phyloP scores from a whole-genome alignment of 2,888 invertebrate genomes.

The Himalopsyche anomala region DNA sequence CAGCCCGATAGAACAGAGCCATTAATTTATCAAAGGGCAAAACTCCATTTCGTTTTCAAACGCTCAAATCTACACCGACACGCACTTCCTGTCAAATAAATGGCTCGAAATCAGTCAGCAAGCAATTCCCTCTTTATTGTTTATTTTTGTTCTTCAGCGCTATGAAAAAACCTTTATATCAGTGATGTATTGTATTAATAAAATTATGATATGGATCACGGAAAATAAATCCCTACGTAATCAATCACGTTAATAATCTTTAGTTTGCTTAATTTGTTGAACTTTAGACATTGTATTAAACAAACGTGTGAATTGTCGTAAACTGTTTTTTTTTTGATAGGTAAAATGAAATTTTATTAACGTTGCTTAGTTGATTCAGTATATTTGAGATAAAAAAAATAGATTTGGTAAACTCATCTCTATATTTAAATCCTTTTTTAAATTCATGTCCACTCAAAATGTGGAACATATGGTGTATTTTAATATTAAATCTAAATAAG shows the following conservation, averaged over 20 bases:
- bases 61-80: slow-evolving; percentile 61
- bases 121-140: slow-evolving; percentile 33
- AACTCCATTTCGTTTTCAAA: slow-evolving; percentile 53
- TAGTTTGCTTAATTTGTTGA: not conserved
- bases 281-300: not conserved
- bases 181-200: slow-evolving; percentile 55
- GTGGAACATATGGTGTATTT: no score
- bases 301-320: no score
- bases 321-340: no score
- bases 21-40: slow-evolving; percentile 59
- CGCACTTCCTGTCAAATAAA: slow-evolving; percentile 61
- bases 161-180: slow-evolving; percentile 39
- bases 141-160: slow-evolving; percentile 29
- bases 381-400: no score
- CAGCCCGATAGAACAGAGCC: slow-evolving; percentile 39
- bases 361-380: no score
- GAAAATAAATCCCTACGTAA: slow-evolving; percentile 18
- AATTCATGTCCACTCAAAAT: no score
- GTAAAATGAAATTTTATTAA: no score
- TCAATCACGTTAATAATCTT: slow-evolving; percentile 11
- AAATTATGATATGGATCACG: slow-evolving; percentile 55
- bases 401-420: no score
- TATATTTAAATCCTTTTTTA: no score
- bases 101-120: slow-evolving; percentile 55
- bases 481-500: no score